Conservation (phyloP, 2,113 vertebrate genomes). For the Eudorcas thomsonii region DNA sequence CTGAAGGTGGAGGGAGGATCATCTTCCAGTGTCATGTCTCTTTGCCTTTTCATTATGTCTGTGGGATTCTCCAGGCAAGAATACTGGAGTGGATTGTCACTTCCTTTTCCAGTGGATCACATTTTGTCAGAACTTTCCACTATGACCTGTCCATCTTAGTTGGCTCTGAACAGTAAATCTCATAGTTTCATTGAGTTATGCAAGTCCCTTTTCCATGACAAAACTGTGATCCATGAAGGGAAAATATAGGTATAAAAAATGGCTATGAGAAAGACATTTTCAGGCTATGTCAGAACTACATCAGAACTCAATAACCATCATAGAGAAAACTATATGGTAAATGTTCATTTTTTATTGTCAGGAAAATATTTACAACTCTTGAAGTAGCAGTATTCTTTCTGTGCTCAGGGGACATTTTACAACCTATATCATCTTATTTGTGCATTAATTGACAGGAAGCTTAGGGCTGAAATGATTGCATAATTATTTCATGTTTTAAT, state of each 20-base stretch:
- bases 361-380: not conserved
- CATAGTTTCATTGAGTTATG: not conserved
- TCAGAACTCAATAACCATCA: not conserved
- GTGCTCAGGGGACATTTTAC: not conserved
- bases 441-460: not conserved
- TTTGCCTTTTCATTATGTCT: not conserved
- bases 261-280: not conserved
- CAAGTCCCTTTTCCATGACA: not conserved
- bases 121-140: not conserved
- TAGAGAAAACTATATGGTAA: not conserved
- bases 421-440: not conserved
- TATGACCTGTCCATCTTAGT: not conserved
- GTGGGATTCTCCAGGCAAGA: not conserved
- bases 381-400: not conserved
- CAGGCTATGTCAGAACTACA: not conserved
- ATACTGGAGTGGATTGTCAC: not conserved
- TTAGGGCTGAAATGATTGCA: not conserved
- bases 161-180: not conserved
- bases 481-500: not conserved
- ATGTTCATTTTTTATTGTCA: not conserved
- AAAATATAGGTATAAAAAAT: not conserved
- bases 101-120: not conserved
- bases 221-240: not conserved
- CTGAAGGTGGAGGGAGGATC: not conserved
- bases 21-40: not conserved